Conservation (phyloP, 1,140 invertebrate species). For the Physella acuta region DNA sequence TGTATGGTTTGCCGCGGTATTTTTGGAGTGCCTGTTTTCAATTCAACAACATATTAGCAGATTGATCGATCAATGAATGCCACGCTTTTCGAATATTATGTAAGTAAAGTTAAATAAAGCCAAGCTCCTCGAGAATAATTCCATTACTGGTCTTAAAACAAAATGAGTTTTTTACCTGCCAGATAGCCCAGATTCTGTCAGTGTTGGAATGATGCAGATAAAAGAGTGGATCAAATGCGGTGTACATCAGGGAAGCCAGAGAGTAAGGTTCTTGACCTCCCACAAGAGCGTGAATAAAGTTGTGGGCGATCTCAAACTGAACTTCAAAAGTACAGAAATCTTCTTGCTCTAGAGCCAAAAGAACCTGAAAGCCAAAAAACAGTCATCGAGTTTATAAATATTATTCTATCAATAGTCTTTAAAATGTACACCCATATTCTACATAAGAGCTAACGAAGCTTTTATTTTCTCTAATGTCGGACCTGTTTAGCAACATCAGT, state of each 20-base stretch:
- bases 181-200: slow-evolving; percentile 34
- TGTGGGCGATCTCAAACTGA: slow-evolving; percentile 36
- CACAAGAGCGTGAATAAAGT: slow-evolving; percentile 32
- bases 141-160: too few species aligned
- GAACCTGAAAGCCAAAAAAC: background rate
- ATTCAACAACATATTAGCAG: too few species aligned
- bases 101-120: too few species aligned
- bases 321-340: slow-evolving; percentile 35
- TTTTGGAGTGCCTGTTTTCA: slow-evolving; percentile 30
- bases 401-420: background rate
- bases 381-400: background rate
- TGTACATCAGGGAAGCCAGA: slow-evolving; percentile 33
- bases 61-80: too few species aligned
- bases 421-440: too few species aligned
- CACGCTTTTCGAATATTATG: too few species aligned
- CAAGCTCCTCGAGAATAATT: too few species aligned
- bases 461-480: too few species aligned
- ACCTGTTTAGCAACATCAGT: slow-evolving; percentile 1
- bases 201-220: slow-evolving; percentile 34
- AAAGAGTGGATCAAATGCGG: slow-evolving; percentile 37
- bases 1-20: slow-evolving; percentile 30
- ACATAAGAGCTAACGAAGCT: too few species aligned
- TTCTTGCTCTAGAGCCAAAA: slow-evolving; percentile 29
- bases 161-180: slow-evolving; percentile 21
- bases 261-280: slow-evolving; percentile 27